Percentiles rank a stretch among this genome's conserved stretches.
phyloP scores from a whole-genome alignment of 2,113 vertebrate species.

The Oplegnathus fasciatus region DNA sequence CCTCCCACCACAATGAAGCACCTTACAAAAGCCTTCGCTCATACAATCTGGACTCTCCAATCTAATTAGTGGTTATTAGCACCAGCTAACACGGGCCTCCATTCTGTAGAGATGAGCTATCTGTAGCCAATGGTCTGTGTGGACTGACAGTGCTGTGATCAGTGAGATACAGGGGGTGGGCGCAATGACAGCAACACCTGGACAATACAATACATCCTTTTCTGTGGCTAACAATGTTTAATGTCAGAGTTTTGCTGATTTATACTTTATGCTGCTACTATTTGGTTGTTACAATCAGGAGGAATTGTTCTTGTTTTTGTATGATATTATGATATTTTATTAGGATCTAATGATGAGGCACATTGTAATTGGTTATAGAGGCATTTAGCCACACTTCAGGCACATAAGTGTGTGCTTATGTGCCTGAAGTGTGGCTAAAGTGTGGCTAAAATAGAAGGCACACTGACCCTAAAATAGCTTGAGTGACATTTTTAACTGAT shows the following conservation, averaged over 20 bases:
- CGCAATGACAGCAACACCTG: slow-evolving; percentile 54
- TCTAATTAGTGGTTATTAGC: slow-evolving; percentile 83
- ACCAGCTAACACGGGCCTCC: slow-evolving; percentile 46
- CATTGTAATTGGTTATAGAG: not conserved
- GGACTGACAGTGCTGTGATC: slow-evolving; percentile 41
- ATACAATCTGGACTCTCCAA: slow-evolving; percentile 66
- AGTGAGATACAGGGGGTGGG: slow-evolving; percentile 17
- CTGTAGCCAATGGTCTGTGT: slow-evolving; percentile 14
- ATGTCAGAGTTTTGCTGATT: not conserved
- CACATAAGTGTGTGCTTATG: too few relatives aligned
- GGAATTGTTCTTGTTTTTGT: not conserved
- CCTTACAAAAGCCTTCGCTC: slow-evolving; percentile 58
- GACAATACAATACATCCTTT: not conserved
- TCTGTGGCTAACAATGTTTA: not conserved
- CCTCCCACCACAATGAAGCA: slow-evolving; percentile 47
- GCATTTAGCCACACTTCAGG: too few relatives aligned
- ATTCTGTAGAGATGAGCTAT: slow-evolving; percentile 61
- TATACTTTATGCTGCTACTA: not conserved
- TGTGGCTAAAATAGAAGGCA: too few relatives aligned
- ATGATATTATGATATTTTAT: not conserved
- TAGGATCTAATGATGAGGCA: not conserved
- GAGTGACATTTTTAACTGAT: not conserved
- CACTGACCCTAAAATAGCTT: too few relatives aligned
- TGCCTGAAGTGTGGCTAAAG: too few relatives aligned
- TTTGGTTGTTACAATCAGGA: not conserved